These are phyloP conservation scores for Crotophaga sulcirostris DNA, from an alignment of 2,113 vertebrate species.

Conservation along the genomic window DNA sequence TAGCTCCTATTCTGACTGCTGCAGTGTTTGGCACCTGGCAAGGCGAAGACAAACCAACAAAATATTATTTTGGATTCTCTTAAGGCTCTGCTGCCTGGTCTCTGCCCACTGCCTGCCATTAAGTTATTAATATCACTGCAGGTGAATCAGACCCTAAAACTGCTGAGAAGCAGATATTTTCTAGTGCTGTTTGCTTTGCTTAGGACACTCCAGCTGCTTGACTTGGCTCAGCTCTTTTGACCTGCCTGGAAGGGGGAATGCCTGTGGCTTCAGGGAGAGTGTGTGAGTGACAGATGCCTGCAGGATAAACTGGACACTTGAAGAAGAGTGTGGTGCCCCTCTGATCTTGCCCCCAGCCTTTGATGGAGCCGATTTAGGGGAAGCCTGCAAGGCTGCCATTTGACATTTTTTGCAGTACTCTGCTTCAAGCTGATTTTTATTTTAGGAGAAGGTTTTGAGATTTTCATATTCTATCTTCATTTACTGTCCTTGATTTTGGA, in stretches of 20 bases:
- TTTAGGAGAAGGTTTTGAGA: neutral
- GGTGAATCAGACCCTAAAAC: neutral
- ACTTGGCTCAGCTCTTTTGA: neutral
- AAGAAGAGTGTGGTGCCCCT: neutral
- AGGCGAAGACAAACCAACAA: neutral
- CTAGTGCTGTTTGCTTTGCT: neutral
- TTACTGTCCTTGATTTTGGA: neutral
- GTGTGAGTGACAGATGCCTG: neutral
- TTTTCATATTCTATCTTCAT: neutral
- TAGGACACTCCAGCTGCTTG: neutral
- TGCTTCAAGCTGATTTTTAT: neutral
- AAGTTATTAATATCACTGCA: neutral
- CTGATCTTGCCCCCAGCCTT: neutral
- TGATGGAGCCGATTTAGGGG: neutral
- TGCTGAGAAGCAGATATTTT: neutral
- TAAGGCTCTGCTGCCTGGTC: neutral
- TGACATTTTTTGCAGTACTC: neutral
- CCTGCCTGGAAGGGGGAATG: neutral
- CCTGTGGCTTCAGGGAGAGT: neutral
- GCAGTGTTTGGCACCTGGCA: neutral
- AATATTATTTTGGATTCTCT: neutral
- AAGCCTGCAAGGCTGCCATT: neutral
- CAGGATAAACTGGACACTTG: neutral
- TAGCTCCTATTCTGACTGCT: neutral
- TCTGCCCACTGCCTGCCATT: neutral